Evolutionary conservation across 2,888 invertebrate genomes (phyloP), one percentile per base, ranked within the genome.

Genomic region (Ochropleura plecta): DNA sequence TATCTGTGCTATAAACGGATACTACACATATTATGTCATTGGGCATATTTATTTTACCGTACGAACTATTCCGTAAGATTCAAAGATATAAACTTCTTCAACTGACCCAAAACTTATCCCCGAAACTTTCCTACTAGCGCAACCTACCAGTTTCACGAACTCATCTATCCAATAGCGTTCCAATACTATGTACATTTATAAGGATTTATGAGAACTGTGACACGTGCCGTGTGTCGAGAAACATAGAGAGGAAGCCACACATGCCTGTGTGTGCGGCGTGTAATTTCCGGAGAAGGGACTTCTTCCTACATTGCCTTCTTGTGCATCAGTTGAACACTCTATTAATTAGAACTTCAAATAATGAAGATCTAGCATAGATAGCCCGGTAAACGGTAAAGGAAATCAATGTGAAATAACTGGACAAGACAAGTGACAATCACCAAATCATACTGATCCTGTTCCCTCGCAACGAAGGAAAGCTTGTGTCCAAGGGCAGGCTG

Each of bases 251-350:
- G 57, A 72, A 69, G 55, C 18, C 42, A 62, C 72, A 78, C 68
- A 53, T 53, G 69, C 20, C 57, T 81, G 14, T 59, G 66, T 42
- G 59, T 75, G 20, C 14, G 64, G 64, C 65, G 42, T 57, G 73
- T 69, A 82, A 80, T 82, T 46, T 81, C 80, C 80, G 72, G 72
- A 46, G 51, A 51, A 53, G 18, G 12, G 10, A 40, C 4, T 64
- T 18, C 44, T 71, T 51, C 20, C 63, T 57, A 44, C 44, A 57
- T 0, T 14, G 16, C 20, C 20, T 5, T 30, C 30, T 57, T 18
- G 20, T 79, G 12, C 18, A 55, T 48, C 70, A 30, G 40, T 53
- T 14, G n/a, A 6, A 44, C 40, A 59, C 5, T 14, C 16, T 40
- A 18, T 20, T 10, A 40, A 46, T 42, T 16, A 30, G 12, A 60